phyloP scores from a whole-genome alignment of 1,140 invertebrate genomes.

The Procambarus clarkii region DNA sequence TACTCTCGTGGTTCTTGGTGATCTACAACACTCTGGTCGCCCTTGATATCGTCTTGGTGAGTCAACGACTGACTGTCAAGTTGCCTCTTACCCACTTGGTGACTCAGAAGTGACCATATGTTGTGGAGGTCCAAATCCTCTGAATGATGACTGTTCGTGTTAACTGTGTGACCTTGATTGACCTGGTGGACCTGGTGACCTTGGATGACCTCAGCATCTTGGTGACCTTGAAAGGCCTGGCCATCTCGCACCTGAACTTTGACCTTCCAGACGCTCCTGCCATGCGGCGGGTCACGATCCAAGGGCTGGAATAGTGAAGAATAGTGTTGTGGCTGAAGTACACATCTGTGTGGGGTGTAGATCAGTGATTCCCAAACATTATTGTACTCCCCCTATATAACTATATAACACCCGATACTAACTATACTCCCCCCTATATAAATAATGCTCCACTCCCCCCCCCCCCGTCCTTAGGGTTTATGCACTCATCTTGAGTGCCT shows the following conservation, averaged over 20 bases:
- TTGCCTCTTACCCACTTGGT: too few relatives aligned
- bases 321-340: neutral
- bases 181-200: neutral
- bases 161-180: too few relatives aligned
- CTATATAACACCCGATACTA: too few relatives aligned
- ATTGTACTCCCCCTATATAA: too few relatives aligned
- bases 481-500: too few relatives aligned
- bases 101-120: too few relatives aligned
- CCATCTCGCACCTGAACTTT: conserved; percentile 39
- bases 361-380: neutral
- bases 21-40: neutral
- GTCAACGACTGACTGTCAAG: too few relatives aligned
- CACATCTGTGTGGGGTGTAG: neutral
- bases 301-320: conserved; percentile 14
- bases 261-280: conserved; percentile 19
- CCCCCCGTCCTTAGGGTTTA: too few relatives aligned
- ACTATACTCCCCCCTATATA: too few relatives aligned
- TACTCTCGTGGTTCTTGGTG: neutral
- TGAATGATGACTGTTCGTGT: too few relatives aligned
- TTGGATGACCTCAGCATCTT: neutral
- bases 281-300: conserved; percentile 38
- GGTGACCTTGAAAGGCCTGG: conserved; percentile 8
- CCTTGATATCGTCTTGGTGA: neutral
- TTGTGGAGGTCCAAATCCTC: too few relatives aligned
- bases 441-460: too few relatives aligned